Evolutionary conservation across 2,797 vertebrate genomes (phyloP).

Genomic region (Arrhamphus sclerolepis): DNA sequence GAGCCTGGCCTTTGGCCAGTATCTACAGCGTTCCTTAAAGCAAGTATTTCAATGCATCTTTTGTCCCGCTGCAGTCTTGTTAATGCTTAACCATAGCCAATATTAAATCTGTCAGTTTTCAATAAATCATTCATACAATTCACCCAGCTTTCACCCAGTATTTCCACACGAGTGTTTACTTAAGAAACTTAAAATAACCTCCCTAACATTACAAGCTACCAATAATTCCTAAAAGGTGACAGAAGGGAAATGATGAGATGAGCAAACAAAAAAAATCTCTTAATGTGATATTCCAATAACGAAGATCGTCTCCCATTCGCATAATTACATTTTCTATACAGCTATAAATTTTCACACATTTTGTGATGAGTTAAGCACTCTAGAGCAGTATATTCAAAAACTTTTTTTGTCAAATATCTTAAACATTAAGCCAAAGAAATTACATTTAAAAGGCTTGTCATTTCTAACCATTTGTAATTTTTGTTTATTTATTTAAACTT

Average conservation of each 20-base stretch:
- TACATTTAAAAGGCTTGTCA: neutral
- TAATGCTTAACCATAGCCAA: conserved; percentile 71
- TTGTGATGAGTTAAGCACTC: too few species aligned
- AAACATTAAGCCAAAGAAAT: neutral
- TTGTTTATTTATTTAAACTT: neutral
- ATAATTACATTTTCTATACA: too few species aligned
- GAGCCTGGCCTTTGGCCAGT: conserved; percentile 28
- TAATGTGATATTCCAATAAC: neutral
- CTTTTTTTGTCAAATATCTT: too few species aligned
- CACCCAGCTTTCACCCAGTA: conserved; percentile 20
- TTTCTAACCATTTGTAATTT: neutral
- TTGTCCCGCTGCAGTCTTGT: conserved; percentile 50
- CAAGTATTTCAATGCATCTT: conserved; percentile 44
- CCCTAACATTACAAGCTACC: conserved; percentile 56
- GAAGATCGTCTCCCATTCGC: too few species aligned
- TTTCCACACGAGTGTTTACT: conserved; percentile 46
- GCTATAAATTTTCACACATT: too few species aligned
- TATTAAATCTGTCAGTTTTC: conserved; percentile 48
- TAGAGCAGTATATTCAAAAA: too few species aligned
- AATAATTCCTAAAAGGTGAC: conserved; percentile 49
- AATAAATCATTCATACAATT: conserved; percentile 52
- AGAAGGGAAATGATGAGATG: conserved; percentile 21
- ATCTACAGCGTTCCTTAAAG: conserved; percentile 27
- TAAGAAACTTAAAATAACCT: conserved; percentile 46
- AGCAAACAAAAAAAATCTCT: conserved; percentile 3